phyloP scores from a whole-genome alignment of 2,113 vertebrate genomes.

The Heptranchias perlo region DNA sequence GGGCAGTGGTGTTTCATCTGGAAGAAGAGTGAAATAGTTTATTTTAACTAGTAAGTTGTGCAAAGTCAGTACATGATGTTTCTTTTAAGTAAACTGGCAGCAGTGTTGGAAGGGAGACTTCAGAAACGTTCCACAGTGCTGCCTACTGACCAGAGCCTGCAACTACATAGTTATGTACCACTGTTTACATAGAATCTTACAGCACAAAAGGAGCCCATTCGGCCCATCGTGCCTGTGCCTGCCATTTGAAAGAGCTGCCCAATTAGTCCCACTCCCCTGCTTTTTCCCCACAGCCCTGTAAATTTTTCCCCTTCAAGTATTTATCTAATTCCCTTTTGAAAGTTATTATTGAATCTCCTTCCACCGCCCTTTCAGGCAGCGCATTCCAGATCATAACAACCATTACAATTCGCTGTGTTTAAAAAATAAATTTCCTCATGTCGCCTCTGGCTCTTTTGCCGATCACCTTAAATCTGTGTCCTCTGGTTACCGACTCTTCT shows the following conservation, averaged over 20 bases:
- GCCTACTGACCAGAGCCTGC: background rate
- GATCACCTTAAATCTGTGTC: background rate
- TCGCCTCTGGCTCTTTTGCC: too few species aligned
- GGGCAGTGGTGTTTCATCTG: background rate
- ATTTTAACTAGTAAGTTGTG: background rate
- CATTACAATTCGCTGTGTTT: background rate
- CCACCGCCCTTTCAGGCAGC: background rate
- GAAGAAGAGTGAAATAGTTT: background rate
- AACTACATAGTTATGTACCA: background rate
- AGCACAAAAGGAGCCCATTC: background rate
- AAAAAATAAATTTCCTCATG: too few species aligned
- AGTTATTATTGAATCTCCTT: background rate
- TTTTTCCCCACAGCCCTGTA: background rate
- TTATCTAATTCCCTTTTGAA: background rate
- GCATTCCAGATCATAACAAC: background rate
- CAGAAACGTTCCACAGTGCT: background rate
- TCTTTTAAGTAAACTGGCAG: background rate
- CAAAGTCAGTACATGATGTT: background rate
- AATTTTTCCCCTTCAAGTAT: background rate
- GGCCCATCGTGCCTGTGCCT: background rate
- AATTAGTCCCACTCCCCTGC: background rate
- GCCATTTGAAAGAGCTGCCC: background rate
- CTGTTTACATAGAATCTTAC: background rate
- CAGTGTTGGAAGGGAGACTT: too few species aligned
- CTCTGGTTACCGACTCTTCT: background rate